Base-by-base conservation (phyloP, 2,888 invertebrate species). In the Chromoteleia sp. region DNA sequence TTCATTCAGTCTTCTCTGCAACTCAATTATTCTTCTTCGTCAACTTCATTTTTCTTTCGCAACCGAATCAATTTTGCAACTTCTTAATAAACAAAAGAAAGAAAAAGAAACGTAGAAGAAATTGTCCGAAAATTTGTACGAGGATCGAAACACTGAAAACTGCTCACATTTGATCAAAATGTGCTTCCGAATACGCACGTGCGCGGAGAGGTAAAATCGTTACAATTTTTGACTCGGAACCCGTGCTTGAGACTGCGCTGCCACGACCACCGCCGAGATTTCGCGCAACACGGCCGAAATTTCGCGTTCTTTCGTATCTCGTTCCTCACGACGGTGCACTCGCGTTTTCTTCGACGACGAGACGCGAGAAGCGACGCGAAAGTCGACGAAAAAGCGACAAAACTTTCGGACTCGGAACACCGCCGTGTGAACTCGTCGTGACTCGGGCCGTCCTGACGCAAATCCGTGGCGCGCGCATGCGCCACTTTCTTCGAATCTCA, bases 401-500 rank as follows among this genome's bases (percentile, higher is more conserved):
- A 58, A 71, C 43, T 59, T 30, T 52, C 7, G 33, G n/a, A 65
- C 4, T 58, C 19, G 63, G 12, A n/a, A 17, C 21, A 19, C n/a
- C 29, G 63, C 36, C 45, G 56, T 63, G 15, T 50, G n/a, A 36
- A 48, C 19, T 29, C 54, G 63, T 54, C 39, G 59, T 30, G 19
- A 41, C 76, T 48, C 56, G 59, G 43, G 14, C 52, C 2, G 19
- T 75, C 67, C 67, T 59, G 59, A 67, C 75, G 52, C 59, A 33
- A 48, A 50, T 8, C 25, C 14, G 8, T 3, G 59, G 15, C 29
- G 25, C 56, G 80, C 80, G 74, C 80, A 74, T 80, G 80, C 74
- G 80, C 61, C 14, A 61, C 74, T 74, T 80, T 74, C 80, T 70
- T 74, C 43, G 73, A 61, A 67, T 80, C 74, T 74, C 17, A 52